Evolutionary conservation across 1,140 invertebrate species (phyloP).

Genomic region (Periplaneta americana): DNA sequence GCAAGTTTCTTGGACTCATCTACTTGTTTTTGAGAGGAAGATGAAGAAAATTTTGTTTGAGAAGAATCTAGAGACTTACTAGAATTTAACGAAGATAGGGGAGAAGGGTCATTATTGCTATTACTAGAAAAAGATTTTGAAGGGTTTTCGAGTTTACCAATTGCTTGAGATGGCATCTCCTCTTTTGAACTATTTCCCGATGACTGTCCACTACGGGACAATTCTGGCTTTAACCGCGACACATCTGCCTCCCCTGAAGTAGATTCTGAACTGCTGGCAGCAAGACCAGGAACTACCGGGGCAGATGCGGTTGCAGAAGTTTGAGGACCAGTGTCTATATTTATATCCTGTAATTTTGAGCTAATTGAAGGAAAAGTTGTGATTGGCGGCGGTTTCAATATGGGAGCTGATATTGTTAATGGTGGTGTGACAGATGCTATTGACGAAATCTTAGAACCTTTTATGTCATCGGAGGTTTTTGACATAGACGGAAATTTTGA

Average conservation of each 20-base stretch:
- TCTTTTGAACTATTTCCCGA: neutral
- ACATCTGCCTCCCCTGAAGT: neutral
- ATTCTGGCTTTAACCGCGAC: neutral
- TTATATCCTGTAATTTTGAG: neutral
- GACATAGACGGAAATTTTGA: conserved; percentile 18
- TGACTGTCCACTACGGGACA: neutral
- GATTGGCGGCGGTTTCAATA: neutral
- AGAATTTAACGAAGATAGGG: neutral
- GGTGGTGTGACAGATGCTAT: neutral
- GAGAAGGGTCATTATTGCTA: neutral
- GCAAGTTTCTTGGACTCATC: conserved; percentile 10
- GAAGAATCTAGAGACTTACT: neutral
- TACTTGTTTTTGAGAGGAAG: neutral
- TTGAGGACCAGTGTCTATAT: neutral
- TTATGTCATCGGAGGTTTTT: conserved; percentile 19
- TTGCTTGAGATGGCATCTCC: neutral
- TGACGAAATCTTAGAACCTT: neutral
- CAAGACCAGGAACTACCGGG: neutral
- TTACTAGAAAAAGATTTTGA: neutral
- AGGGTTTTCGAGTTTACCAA: neutral
- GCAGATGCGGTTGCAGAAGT: neutral
- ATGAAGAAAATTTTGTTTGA: conserved; percentile 1
- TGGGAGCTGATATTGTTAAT: neutral
- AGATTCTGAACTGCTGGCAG: neutral
- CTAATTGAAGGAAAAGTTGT: neutral